phyloP scores from a whole-genome alignment of 2,888 invertebrate genomes.

The Venustoraphidia nigricollis region DNA sequence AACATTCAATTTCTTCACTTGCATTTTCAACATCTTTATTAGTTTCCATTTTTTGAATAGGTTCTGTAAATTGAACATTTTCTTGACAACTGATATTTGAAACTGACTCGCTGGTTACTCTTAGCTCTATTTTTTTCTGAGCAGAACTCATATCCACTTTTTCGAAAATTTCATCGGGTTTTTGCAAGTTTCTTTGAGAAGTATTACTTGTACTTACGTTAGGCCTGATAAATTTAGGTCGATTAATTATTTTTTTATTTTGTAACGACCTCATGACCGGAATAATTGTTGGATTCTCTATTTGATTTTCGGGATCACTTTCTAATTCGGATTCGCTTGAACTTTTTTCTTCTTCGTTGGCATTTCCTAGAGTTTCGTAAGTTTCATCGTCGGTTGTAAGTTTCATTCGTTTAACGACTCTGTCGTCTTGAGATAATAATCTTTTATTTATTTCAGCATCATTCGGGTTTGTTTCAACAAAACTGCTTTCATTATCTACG shows the following conservation, averaged over 20 bases:
- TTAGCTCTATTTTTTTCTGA: slow-evolving; percentile 36
- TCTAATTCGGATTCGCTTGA: slow-evolving; percentile 47
- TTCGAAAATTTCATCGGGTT: slow-evolving; percentile 39
- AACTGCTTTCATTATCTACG: slow-evolving; percentile 21
- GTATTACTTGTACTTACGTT: slow-evolving; percentile 11
- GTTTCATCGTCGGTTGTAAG: background rate
- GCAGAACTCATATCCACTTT: slow-evolving; percentile 26
- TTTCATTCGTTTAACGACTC: slow-evolving; percentile 14
- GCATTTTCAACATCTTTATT: slow-evolving; percentile 12
- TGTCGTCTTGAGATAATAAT: background rate
- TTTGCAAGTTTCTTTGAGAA: slow-evolving; percentile 17
- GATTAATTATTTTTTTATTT: slow-evolving; percentile 33
- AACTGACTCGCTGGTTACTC: slow-evolving; percentile 23
- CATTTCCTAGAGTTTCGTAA: background rate
- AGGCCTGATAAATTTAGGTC: slow-evolving; percentile 36
- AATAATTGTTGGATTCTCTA: slow-evolving; percentile 24
- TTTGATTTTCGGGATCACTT: slow-evolving; percentile 35
- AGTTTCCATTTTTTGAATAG: slow-evolving; percentile 8
- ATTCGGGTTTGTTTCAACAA: slow-evolving; percentile 17
- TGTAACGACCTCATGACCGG: slow-evolving; percentile 29
- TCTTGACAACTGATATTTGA: slow-evolving; percentile 20
- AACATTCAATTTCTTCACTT: slow-evolving; percentile 11
- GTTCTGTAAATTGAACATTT: slow-evolving; percentile 16
- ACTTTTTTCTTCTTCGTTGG: background rate
- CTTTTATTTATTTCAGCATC: slow-evolving; percentile 13